Evolutionary conservation across 1,140 invertebrate genomes (phyloP).

Genomic region (Lordiphosa clarofinis): DNA sequence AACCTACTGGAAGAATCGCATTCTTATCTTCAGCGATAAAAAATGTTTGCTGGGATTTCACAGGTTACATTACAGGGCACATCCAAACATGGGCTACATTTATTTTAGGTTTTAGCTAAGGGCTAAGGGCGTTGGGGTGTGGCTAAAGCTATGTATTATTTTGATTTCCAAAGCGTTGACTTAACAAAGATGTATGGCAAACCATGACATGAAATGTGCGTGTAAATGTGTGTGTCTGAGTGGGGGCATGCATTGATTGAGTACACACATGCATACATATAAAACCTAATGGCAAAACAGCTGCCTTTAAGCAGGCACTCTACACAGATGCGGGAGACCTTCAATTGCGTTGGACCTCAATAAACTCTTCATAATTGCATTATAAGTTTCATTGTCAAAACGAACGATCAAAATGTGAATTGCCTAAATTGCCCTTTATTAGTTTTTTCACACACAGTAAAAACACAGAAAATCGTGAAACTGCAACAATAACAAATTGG

Average conservation of each 20-base stretch:
- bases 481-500: constrained; percentile 59
- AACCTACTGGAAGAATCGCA: no score
- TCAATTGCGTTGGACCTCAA: constrained; percentile 30
- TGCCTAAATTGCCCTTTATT: constrained; percentile 75
- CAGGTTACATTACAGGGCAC: constrained; percentile 12
- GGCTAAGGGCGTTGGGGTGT: constrained; percentile 33
- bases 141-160: constrained; percentile 53
- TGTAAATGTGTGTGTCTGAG: constrained; percentile 3
- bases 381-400: constrained; percentile 56
- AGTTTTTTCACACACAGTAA: constrained; percentile 77
- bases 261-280: constrained; percentile 27
- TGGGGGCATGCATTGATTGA: constrained; percentile 49
- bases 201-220: constrained; percentile 14
- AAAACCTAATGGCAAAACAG: constrained; percentile 29
- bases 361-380: constrained; percentile 61
- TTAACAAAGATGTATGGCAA: constrained; percentile 60
- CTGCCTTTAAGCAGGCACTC: constrained; percentile 22
- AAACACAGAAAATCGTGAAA: constrained; percentile 20
- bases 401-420: constrained; percentile 49
- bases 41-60: no score
- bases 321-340: constrained; percentile 6
- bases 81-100: constrained; percentile 47
- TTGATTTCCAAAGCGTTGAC: constrained; percentile 68
- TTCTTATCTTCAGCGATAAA: no score
- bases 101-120: constrained; percentile 38